A percentile compares a stretch with the other conserved stretches of the same genome.
Evolutionary conservation across 2,113 vertebrate species (phyloP).

Genomic region (Paradoxurus hermaphroditus): DNA sequence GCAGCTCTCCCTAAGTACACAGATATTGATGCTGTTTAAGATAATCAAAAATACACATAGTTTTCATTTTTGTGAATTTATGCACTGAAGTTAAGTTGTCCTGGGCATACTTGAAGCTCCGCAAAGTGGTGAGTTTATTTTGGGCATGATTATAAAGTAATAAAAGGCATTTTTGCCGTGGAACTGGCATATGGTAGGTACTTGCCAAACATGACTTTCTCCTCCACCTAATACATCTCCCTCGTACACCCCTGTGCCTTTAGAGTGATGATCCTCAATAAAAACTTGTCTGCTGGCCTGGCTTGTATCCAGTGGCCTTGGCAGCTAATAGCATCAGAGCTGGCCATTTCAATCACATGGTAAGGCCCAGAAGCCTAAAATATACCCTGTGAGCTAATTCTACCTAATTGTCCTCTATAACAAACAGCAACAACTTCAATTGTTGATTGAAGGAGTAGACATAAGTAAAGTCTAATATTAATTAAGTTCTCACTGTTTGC

Average conservation of each 20-base stretch:
- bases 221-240: neutral
- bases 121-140: neutral
- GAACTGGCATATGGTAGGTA: neutral
- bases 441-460: neutral
- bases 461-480: constrained; percentile 1
- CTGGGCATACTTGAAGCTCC: neutral
- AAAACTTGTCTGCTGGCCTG: neutral
- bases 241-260: neutral
- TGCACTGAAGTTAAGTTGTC: neutral
- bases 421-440: neutral
- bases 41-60: neutral
- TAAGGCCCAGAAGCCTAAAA: neutral
- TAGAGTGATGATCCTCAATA: neutral
- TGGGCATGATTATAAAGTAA: neutral
- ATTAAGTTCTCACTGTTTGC: neutral
- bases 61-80: constrained; percentile 1
- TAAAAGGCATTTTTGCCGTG: neutral
- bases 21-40: neutral
- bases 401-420: neutral
- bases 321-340: neutral
- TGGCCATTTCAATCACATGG: neutral
- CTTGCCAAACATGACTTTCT: neutral
- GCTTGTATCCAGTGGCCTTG: neutral
- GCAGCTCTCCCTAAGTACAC: neutral
- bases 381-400: neutral